phyloP scores from a whole-genome alignment of 2,113 vertebrate genomes.

The Alces alces region DNA sequence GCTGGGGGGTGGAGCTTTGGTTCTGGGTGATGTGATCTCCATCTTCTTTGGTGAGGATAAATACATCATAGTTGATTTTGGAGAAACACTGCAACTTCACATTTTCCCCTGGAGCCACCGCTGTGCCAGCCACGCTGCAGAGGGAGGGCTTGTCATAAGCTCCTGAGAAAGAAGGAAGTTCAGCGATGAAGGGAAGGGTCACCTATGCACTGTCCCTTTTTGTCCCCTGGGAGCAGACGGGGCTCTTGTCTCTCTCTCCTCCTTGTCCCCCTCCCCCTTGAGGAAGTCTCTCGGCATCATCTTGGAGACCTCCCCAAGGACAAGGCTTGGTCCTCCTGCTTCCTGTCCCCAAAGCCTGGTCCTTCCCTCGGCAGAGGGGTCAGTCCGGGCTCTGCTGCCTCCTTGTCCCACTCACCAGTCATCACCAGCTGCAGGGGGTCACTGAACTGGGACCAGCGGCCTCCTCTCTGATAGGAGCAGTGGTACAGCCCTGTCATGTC shows the following conservation, averaged over 20 bases:
- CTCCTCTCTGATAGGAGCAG: not conserved
- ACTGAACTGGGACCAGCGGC: not conserved
- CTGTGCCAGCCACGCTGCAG: fast-evolving
- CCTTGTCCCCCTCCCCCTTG: fast-evolving
- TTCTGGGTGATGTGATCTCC: not conserved
- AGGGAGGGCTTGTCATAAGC: not conserved
- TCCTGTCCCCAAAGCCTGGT: not conserved
- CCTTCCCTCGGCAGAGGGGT: not conserved
- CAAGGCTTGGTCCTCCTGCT: not conserved
- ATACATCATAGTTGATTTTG: fast-evolving
- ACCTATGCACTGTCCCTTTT: fast-evolving
- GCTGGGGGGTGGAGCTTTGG: fast-evolving
- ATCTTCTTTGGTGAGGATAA: not conserved
- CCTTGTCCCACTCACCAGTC: not conserved
- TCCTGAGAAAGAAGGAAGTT: not conserved
- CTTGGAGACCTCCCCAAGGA: fast-evolving
- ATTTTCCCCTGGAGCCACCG: not conserved
- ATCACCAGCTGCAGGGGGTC: not conserved
- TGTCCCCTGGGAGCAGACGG: fast-evolving
- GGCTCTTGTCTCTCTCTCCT: not conserved
- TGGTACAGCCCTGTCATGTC: not conserved
- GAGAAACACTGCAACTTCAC: not conserved
- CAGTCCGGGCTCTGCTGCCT: too few relatives aligned
- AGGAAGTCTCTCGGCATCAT: not conserved
- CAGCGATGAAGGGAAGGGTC: too few relatives aligned